These are phyloP conservation scores for Lysandra coridon DNA, from an alignment of 2,888 invertebrate genomes.

Conservation along the genomic window DNA sequence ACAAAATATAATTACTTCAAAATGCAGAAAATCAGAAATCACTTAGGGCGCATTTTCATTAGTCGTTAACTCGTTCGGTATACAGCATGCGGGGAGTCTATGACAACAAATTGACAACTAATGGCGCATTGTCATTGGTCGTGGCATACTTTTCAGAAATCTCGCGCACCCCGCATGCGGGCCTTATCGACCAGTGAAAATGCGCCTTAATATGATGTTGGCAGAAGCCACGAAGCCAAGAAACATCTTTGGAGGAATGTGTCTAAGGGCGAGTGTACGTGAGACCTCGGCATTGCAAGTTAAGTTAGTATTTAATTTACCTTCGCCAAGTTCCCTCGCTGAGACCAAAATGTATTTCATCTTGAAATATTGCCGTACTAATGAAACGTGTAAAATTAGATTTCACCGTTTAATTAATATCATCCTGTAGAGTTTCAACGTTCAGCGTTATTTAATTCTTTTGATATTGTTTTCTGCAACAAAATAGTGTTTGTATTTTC, in stretches of 20 bases:
- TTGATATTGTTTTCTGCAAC: background rate
- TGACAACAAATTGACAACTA: too few species aligned
- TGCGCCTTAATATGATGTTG: too few species aligned
- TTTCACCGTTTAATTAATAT: conserved; percentile 19
- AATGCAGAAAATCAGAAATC: too few species aligned
- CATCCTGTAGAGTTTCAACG: background rate
- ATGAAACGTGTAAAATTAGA: conserved; percentile 22
- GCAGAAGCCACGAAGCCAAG: background rate
- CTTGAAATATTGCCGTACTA: conserved; percentile 30
- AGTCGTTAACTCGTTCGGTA: too few species aligned
- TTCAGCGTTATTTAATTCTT: background rate
- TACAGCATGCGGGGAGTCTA: too few species aligned
- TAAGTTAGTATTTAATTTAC: conserved; percentile 31
- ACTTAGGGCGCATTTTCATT: too few species aligned
- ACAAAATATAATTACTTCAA: too few species aligned
- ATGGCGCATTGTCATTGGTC: too few species aligned
- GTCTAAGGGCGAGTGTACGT: background rate
- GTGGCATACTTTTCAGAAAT: too few species aligned
- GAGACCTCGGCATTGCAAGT: conserved; percentile 14
- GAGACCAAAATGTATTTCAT: conserved; percentile 28
- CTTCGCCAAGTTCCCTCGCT: conserved; percentile 20
- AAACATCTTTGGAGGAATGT: background rate
- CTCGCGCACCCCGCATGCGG: too few species aligned
- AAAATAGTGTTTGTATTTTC: background rate
- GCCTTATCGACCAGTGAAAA: too few species aligned